Evolutionary conservation across 2,797 vertebrate genomes (phyloP).

Genomic region (Euphonia xanthogaster): DNA sequence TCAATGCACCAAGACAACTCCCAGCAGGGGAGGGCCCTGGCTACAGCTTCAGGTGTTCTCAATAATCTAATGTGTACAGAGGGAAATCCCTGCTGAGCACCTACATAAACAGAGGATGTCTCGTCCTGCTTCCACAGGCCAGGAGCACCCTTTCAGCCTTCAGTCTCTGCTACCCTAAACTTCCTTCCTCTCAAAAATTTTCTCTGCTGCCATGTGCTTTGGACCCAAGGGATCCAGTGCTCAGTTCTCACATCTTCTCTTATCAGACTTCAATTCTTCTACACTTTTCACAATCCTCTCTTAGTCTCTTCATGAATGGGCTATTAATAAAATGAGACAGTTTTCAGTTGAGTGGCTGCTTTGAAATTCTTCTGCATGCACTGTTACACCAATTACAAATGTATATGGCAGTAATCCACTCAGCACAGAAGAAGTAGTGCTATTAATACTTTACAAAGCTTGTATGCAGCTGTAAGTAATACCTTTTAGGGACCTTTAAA

Average conservation of each 20-base stretch:
- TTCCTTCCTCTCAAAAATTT: not conserved
- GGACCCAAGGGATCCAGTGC: not conserved
- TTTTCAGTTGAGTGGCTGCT: slow-evolving; percentile 36
- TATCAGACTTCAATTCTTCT: not conserved
- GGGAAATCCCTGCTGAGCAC: not conserved
- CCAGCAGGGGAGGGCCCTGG: not conserved
- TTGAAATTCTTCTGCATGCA: slow-evolving; percentile 31
- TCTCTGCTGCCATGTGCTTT: not conserved
- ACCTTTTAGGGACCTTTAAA: not conserved
- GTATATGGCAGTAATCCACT: not conserved
- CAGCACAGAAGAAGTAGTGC: not conserved
- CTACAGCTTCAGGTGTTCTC: not conserved
- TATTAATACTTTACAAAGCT: slow-evolving; percentile 11
- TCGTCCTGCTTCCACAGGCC: not conserved
- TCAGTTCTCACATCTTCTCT: not conserved
- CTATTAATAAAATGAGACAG: not conserved
- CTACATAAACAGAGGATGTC: not conserved
- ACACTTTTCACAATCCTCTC: not conserved
- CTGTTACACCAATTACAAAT: slow-evolving; percentile 15
- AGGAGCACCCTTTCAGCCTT: not conserved
- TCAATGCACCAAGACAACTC: not conserved
- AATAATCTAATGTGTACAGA: not conserved
- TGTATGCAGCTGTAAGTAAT: not conserved
- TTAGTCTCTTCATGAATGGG: not conserved
- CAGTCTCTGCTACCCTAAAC: not conserved